phyloP scores from a whole-genome alignment of 2,797 vertebrate genomes.

The Antennarius maculatus region DNA sequence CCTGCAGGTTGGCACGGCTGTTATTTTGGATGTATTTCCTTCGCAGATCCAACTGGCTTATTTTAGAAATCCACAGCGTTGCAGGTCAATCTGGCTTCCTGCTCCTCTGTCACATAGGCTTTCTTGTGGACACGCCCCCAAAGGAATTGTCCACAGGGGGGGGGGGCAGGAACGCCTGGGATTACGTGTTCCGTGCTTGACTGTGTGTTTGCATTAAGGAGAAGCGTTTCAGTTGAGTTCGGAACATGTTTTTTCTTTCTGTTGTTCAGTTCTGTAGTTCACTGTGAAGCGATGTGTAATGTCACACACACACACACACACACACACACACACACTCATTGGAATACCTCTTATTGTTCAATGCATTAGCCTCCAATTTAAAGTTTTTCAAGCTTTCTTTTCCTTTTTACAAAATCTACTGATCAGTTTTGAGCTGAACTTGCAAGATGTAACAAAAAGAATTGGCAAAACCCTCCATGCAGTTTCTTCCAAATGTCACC shows the following conservation, averaged over 20 bases:
- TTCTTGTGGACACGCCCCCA: too few relatives aligned
- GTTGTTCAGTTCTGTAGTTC: neutral
- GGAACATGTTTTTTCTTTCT: neutral
- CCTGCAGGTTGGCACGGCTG: conserved; percentile 3
- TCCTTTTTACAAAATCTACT: neutral
- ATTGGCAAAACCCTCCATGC: too few relatives aligned
- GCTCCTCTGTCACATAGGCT: conserved; percentile 8
- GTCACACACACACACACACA: conserved; percentile 1
- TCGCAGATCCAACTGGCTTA: conserved; percentile 44
- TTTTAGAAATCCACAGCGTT: conserved; percentile 43
- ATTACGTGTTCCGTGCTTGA: neutral
- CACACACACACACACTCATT: conserved; percentile 1
- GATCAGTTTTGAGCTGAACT: neutral
- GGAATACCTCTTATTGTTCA: neutral
- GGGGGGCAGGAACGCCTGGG: too few relatives aligned
- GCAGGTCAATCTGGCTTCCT: conserved; percentile 33
- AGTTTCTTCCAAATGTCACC: neutral
- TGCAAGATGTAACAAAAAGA: neutral
- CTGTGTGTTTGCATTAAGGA: conserved; percentile 5
- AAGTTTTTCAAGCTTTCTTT: neutral
- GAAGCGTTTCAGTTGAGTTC: neutral
- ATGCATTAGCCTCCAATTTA: neutral
- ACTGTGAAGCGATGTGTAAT: neutral
- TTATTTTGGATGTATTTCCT: conserved; percentile 27
- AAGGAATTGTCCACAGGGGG: too few relatives aligned